Evolutionary conservation across 1,140 invertebrate genomes (phyloP).

Genomic region (Atta colombica): DNA sequence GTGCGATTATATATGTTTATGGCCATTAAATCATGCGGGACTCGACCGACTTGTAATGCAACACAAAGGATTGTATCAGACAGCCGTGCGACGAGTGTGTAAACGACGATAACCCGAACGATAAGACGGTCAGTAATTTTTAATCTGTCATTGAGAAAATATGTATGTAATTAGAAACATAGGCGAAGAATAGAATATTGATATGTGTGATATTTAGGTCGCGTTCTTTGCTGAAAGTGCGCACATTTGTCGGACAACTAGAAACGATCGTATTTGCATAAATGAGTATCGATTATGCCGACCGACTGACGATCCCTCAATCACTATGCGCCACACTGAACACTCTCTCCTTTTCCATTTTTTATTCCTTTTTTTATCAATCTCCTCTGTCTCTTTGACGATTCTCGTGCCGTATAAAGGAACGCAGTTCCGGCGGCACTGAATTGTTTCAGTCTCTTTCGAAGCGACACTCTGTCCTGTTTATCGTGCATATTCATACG

Average conservation of each 20-base stretch:
- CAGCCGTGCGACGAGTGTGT: constrained; percentile 28
- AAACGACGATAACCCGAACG: constrained; percentile 45
- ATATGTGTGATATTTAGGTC: constrained; percentile 52
- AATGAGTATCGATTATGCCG: constrained; percentile 54
- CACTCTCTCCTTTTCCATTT: neutral
- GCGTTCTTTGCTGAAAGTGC: neutral
- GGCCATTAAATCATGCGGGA: neutral
- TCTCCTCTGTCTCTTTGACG: constrained; percentile 58
- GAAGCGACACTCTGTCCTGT: constrained; percentile 62
- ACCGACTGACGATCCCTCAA: constrained; percentile 42
- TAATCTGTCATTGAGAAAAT: constrained; percentile 16
- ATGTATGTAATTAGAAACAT: constrained; percentile 29
- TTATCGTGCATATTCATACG: constrained; percentile 57
- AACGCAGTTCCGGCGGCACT: constrained; percentile 56
- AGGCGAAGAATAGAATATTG: constrained; percentile 43
- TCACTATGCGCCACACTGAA: neutral
- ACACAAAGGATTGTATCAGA: constrained; percentile 16
- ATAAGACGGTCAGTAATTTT: constrained; percentile 34
- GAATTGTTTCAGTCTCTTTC: constrained; percentile 62
- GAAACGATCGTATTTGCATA: constrained; percentile 61
- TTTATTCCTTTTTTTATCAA: constrained; percentile 45
- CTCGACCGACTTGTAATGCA: neutral
- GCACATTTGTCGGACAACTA: constrained; percentile 52
- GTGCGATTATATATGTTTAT: constrained; percentile 1
- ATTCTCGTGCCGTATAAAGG: constrained; percentile 53